These are phyloP conservation scores for Cepphus grylle DNA, from an alignment of 2,113 vertebrate genomes.

Conservation along the genomic window DNA sequence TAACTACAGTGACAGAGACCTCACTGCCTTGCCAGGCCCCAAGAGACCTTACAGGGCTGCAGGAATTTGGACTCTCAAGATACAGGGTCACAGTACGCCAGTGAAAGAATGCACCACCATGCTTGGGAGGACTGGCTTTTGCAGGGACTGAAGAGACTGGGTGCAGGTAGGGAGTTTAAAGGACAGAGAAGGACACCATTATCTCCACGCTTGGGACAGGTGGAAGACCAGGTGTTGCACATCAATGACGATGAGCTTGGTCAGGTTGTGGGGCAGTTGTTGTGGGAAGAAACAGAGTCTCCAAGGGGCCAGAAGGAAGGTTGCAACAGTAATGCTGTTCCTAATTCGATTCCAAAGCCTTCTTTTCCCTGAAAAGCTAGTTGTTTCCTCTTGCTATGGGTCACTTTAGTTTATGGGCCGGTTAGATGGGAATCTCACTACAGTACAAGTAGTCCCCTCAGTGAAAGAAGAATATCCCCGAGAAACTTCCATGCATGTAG, in stretches of 20 bases:
- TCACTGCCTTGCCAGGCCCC: background rate
- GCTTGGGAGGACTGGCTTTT: no score
- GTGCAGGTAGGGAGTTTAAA: background rate
- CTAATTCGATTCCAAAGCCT: background rate
- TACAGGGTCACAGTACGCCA: fast-evolving
- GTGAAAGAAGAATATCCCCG: background rate
- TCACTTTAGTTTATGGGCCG: background rate
- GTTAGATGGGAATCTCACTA: background rate
- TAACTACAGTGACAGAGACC: background rate
- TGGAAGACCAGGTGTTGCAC: background rate
- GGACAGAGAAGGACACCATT: no score
- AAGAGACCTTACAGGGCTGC: background rate
- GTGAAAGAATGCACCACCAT: fast-evolving
- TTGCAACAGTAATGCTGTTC: background rate
- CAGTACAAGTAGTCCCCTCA: background rate
- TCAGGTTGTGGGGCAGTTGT: background rate
- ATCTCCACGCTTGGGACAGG: background rate
- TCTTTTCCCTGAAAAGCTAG: background rate
- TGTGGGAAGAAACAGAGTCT: background rate
- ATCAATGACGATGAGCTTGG: fast-evolving
- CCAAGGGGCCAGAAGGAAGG: background rate
- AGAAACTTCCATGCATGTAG: background rate
- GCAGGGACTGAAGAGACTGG: background rate
- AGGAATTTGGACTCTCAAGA: background rate
- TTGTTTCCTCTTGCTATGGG: background rate